Evolutionary conservation across 2,797 vertebrate species (phyloP).

Genomic region (Basileuterus tristriatus): DNA sequence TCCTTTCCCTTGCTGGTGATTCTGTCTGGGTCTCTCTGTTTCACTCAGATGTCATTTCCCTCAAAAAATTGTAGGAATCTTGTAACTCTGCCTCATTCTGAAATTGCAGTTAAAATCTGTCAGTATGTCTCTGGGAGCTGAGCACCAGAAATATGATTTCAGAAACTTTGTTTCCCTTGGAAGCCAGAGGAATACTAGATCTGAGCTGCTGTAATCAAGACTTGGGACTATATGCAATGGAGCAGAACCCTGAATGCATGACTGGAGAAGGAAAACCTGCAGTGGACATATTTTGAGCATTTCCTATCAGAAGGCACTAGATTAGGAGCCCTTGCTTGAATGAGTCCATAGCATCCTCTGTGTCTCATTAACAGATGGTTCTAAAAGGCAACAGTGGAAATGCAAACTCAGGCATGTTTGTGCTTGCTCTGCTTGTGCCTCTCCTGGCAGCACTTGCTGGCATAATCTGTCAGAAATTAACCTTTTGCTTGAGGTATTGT

Average conservation of each 20-base stretch:
- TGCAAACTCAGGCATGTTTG: slow-evolving; percentile 46
- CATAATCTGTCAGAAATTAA: slow-evolving; percentile 41
- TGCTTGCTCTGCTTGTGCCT: slow-evolving; percentile 39
- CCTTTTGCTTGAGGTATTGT: slow-evolving; percentile 42
- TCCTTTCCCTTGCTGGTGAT: not conserved
- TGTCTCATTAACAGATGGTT: slow-evolving; percentile 63
- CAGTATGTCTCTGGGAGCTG: not conserved
- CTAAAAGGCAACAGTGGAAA: slow-evolving; percentile 41
- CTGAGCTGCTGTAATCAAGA: not conserved
- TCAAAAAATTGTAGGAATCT: not conserved
- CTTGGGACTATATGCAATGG: not conserved
- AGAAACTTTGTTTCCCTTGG: not conserved
- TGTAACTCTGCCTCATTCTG: not conserved
- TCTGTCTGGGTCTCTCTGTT: not conserved
- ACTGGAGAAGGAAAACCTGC: not conserved
- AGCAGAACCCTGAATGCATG: not conserved
- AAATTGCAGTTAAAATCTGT: not conserved
- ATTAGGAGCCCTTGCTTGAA: not conserved
- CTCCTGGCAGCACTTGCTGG: slow-evolving; percentile 24
- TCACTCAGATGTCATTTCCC: not conserved
- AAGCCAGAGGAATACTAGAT: not conserved
- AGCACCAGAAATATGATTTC: not conserved
- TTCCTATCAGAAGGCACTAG: not conserved
- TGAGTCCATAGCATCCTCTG: not conserved
- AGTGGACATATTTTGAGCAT: not conserved